phyloP scores from a whole-genome alignment of 2,888 invertebrate genomes.

The Syrista parreyssii region DNA sequence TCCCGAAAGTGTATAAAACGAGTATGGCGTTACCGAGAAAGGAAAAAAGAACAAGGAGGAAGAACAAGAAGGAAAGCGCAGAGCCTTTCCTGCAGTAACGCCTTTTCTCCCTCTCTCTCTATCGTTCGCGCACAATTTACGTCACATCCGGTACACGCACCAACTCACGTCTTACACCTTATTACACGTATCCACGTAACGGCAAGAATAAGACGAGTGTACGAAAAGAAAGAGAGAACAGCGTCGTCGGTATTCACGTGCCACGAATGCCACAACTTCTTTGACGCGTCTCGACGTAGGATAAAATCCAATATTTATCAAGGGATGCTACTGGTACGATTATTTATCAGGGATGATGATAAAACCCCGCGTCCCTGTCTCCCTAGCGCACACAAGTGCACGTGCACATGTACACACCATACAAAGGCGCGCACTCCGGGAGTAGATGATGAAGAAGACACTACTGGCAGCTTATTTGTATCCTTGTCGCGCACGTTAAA shows the following conservation, averaged over 20 bases:
- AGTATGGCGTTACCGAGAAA: neutral
- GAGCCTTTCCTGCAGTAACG: neutral
- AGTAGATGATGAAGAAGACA: neutral
- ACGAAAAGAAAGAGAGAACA: neutral
- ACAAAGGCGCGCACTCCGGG: neutral
- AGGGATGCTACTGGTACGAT: neutral
- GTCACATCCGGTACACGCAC: constrained; percentile 5
- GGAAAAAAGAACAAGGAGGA: neutral
- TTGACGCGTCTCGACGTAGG: neutral
- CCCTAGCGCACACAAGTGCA: neutral
- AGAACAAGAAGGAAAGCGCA: neutral
- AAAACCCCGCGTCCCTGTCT: neutral
- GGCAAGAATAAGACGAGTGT: neutral
- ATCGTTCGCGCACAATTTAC: neutral
- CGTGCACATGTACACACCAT: neutral
- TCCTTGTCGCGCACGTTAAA: neutral
- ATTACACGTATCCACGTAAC: constrained; percentile 1
- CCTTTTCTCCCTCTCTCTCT: neutral
- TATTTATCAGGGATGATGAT: neutral
- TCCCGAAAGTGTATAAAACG: neutral
- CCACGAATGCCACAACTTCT: neutral
- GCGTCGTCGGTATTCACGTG: neutral
- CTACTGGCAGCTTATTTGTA: neutral
- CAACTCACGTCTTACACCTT: neutral
- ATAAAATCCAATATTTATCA: neutral